A percentile compares a stretch with the other conserved stretches of the same genome.
Conservation (phyloP, 2,888 invertebrate genomes). For the Brenthis ino region DNA sequence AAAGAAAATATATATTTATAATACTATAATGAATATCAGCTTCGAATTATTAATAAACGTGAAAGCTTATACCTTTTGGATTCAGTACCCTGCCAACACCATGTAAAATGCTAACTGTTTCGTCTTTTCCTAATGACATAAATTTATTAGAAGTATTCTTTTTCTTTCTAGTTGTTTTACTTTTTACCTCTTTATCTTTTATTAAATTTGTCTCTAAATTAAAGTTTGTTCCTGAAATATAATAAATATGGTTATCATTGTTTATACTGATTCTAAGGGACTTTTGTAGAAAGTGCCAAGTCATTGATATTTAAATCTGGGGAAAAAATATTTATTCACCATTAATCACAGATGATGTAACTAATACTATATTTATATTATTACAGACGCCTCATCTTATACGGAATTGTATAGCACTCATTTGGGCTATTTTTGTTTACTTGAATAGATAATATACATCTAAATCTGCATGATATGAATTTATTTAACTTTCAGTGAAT, state of each 20-base stretch:
- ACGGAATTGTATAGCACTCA: no score
- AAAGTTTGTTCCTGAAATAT: slow-evolving; percentile 55
- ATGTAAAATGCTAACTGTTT: slow-evolving; percentile 88
- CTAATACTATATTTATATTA: no score
- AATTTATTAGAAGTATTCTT: slow-evolving; percentile 68
- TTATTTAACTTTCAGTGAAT: no score
- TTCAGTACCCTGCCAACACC: slow-evolving; percentile 89
- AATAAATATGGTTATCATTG: not conserved
- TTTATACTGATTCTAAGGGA: no score
- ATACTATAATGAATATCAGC: not conserved
- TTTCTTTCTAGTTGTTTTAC: slow-evolving; percentile 71
- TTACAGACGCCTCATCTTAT: no score
- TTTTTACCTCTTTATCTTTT: slow-evolving; percentile 63
- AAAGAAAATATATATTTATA: slow-evolving; percentile 16
- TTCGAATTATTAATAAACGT: not conserved
- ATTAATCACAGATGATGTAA: no score
- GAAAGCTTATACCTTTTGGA: slow-evolving; percentile 84
- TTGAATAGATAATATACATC: no score
- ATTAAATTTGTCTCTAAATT: slow-evolving; percentile 68
- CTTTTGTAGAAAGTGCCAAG: no score
- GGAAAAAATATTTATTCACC: no score
- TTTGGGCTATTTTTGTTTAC: no score
- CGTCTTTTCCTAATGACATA: slow-evolving; percentile 84
- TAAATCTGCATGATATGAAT: no score
- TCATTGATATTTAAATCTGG: no score